Percentiles rank a stretch among this genome's conserved stretches.
These are phyloP conservation scores for Spea hammondii DNA, from an alignment of 2,797 vertebrate species.

Conservation along the genomic window DNA sequence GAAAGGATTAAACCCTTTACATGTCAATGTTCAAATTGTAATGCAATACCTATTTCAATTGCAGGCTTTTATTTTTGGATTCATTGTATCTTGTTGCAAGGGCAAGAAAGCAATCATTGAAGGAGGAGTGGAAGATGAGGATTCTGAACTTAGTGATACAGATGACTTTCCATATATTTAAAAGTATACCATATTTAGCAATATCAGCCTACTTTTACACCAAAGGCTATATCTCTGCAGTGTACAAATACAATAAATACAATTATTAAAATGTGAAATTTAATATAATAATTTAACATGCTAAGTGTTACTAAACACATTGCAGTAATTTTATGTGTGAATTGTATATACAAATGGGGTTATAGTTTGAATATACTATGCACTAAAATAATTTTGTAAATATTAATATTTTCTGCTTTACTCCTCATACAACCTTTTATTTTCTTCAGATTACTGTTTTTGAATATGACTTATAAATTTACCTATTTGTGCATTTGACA, in stretches of 20 bases:
- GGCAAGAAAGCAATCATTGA: constrained; percentile 97
- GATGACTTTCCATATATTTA: constrained; percentile 73
- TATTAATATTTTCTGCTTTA: not conserved
- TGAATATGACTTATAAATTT: not conserved
- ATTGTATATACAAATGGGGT: not conserved
- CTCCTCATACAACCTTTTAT: not conserved
- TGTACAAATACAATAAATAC: not conserved
- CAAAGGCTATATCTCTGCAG: constrained; percentile 13
- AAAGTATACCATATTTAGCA: not conserved
- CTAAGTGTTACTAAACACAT: too few relatives aligned
- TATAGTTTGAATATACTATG: not conserved
- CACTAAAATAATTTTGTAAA: constrained; percentile 1
- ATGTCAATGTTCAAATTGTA: not conserved
- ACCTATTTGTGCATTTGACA: not conserved
- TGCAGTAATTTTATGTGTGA: too few relatives aligned
- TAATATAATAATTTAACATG: too few relatives aligned
- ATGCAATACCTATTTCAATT: constrained; percentile 48
- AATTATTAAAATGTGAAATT: not conserved
- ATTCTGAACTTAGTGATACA: constrained; percentile 88
- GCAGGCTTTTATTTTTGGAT: constrained; percentile 89
- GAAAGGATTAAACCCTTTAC: too few relatives aligned
- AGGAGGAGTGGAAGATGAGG: constrained; percentile 90
- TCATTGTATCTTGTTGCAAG: constrained; percentile 91
- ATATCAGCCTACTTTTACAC: constrained; percentile 15
- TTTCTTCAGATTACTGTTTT: not conserved